Percentiles rank a stretch among this genome's conserved stretches.
Evolutionary conservation across 1,140 invertebrate species (phyloP).

Genomic region (Augochlora pura): DNA sequence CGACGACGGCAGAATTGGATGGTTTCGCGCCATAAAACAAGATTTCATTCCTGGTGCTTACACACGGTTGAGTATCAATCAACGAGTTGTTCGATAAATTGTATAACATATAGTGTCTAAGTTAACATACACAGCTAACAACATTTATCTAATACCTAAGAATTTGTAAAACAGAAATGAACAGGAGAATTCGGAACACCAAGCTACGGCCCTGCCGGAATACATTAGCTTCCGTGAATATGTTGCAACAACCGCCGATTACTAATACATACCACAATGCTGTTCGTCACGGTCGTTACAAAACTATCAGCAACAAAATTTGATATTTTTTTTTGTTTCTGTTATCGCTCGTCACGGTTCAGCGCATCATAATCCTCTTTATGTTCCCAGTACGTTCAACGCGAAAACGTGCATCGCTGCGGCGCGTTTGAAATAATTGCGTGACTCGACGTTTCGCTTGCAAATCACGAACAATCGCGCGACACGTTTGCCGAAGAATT

Average conservation of each 20-base stretch:
- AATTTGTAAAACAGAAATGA: too few species aligned
- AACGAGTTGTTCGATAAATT: neutral
- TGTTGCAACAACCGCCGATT: too few species aligned
- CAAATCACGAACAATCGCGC: neutral
- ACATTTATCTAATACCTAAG: too few species aligned
- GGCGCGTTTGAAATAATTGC: neutral
- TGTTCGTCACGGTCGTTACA: neutral
- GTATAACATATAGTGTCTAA: too few species aligned
- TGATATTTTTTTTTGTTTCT: neutral
- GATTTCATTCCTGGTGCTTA: slow-evolving; percentile 24
- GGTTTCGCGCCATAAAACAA: slow-evolving; percentile 34
- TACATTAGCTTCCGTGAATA: too few species aligned
- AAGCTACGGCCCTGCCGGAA: too few species aligned
- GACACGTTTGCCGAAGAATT: neutral
- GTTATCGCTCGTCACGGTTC: neutral
- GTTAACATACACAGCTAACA: too few species aligned
- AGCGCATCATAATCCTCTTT: neutral
- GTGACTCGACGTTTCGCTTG: neutral
- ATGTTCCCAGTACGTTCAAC: neutral
- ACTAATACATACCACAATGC: neutral
- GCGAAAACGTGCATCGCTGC: too few species aligned
- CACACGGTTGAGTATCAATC: neutral
- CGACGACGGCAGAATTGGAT: slow-evolving; percentile 33
- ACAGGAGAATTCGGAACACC: too few species aligned
- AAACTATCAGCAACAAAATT: neutral